Evolutionary conservation across 2,888 invertebrate species (phyloP), one percentile per base, ranked within the genome.

Genomic region (Rosalia funebris): DNA sequence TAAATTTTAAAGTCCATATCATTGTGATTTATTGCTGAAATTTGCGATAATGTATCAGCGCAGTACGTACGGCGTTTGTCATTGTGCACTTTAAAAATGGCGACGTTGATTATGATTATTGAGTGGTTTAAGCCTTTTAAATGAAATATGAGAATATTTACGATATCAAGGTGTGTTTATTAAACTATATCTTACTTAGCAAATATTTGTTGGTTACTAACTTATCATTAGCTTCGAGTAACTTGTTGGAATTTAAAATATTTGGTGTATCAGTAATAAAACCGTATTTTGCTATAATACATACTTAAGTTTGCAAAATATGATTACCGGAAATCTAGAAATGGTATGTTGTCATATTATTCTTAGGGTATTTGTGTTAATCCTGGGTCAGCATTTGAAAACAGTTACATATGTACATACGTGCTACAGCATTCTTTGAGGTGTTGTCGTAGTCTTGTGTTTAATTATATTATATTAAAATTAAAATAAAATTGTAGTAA

Each of bases 191-290:
- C 66, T 66, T 66, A 66, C 57, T 59, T 66, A 48, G 66, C 66
- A 66, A 66, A 66, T 66, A 66, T 66, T 66, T 66, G 62, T 61
- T 57, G 61, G 56, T 59, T 63, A 55, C 45, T 57, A 60, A 63
- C 56, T 57, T 63, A 60, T 59, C 60, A 52, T 44, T 45, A 53
- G 60, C 60, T 54, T 64, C 59, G 55, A 55, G 62, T 62, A 57
- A 60, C 60, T 63, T 52, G 55, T 50, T 52, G 66, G 66, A 66
- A 63, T 66, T 63, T 56, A 54, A 50, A 57, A 45, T 60, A 63
- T 58, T 61, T 46, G 46, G 46, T 46, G 46, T 46, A 46, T 46
- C 46, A 46, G 42, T 16, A 53, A 42, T 50, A 50, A 41, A 52
- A 53, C 7, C 15, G 37, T 31, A 17, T 15, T 42, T 53, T 32